These are phyloP conservation scores for Anoplolepis gracilipes DNA, from an alignment of 1,140 invertebrate genomes.

Conservation along the genomic window DNA sequence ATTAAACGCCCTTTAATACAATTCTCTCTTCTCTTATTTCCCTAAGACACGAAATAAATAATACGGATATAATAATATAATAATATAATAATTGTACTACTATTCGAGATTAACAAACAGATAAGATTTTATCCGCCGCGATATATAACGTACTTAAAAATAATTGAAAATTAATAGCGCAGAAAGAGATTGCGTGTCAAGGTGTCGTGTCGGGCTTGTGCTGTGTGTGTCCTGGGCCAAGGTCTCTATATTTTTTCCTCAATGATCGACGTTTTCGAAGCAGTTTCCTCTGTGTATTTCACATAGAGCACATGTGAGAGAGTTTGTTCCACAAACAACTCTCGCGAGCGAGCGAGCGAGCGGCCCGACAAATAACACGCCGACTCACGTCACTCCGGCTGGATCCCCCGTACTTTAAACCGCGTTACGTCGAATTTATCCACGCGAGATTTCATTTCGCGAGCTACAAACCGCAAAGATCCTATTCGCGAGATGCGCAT, in stretches of 20 bases:
- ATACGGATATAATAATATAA: background rate
- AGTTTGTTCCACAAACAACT: conserved; percentile 40
- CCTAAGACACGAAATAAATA: background rate
- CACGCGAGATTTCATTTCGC: conserved; percentile 14
- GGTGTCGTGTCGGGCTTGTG: conserved; percentile 11
- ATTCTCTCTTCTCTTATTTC: background rate
- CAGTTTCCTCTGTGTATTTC: conserved; percentile 35
- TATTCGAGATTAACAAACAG: conserved; percentile 4
- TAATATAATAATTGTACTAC: background rate
- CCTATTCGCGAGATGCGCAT: conserved; percentile 9
- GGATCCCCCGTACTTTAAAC: background rate
- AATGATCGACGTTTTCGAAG: conserved; percentile 40
- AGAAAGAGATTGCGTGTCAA: conserved; percentile 47
- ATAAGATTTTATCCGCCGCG: conserved; percentile 6
- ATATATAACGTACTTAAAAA: background rate
- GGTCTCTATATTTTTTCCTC: conserved; percentile 39
- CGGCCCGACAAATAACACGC: conserved; percentile 34
- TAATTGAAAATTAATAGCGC: conserved; percentile 40
- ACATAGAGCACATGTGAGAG: background rate
- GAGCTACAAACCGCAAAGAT: conserved; percentile 4
- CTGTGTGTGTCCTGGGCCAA: conserved; percentile 20
- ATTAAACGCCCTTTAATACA: background rate
- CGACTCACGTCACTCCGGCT: background rate
- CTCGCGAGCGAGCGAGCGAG: conserved; percentile 1
- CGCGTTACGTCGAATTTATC: conserved; percentile 26